These are phyloP conservation scores for Zaprionus obscuricornis DNA, from an alignment of 2,888 invertebrate species.

Conservation along the genomic window DNA sequence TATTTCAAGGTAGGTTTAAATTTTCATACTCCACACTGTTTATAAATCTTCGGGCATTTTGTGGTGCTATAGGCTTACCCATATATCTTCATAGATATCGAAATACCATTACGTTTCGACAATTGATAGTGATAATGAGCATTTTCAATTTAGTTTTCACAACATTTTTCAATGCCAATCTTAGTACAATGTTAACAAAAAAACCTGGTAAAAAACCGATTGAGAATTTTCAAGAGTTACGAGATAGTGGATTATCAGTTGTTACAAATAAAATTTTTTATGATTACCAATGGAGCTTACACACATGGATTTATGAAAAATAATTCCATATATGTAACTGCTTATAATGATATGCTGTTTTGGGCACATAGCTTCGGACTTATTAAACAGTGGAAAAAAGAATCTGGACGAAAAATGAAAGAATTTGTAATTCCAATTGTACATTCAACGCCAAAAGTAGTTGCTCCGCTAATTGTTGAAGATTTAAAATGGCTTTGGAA, in stretches of 20 bases:
- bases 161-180: slow-evolving; percentile 44
- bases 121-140: slow-evolving; percentile 33
- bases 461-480: too few relatives aligned
- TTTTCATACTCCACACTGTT: slow-evolving; percentile 5
- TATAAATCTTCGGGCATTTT: slow-evolving; percentile 28
- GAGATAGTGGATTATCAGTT: slow-evolving; percentile 14
- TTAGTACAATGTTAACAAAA: slow-evolving; percentile 39
- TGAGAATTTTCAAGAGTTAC: slow-evolving; percentile 21
- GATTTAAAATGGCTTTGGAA: too few relatives aligned
- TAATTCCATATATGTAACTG: too few relatives aligned
- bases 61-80: slow-evolving; percentile 36
- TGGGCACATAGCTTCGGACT: too few relatives aligned
- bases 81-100: slow-evolving; percentile 4
- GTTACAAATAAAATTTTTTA: too few relatives aligned
- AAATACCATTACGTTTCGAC: slow-evolving; percentile 23
- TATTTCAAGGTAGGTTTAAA: not conserved
- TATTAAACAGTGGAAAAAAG: too few relatives aligned
- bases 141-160: slow-evolving; percentile 37
- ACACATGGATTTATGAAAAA: too few relatives aligned
- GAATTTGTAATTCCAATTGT: too few relatives aligned
- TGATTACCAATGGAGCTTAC: too few relatives aligned
- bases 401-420: too few relatives aligned
- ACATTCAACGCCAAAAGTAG: too few relatives aligned
- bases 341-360: too few relatives aligned
- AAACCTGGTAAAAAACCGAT: slow-evolving; percentile 1